A percentile compares a stretch with the other conserved stretches of the same genome.
phyloP scores from a whole-genome alignment of 2,797 vertebrate species.

The Sebastes melanostomus region DNA sequence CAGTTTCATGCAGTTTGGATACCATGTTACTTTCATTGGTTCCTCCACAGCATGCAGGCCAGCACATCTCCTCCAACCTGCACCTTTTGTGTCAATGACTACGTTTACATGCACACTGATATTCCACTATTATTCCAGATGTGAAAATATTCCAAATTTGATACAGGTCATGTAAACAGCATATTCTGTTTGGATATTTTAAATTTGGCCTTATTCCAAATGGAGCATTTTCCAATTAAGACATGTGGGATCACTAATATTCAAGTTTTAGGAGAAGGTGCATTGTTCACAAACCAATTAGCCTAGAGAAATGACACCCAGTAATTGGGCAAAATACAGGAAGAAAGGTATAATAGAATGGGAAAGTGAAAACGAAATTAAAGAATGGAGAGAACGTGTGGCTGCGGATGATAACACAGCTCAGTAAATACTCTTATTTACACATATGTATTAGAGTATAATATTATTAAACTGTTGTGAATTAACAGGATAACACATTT shows the following conservation, averaged over 20 bases:
- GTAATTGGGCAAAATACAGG: neutral
- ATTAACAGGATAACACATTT: neutral
- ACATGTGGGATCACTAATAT: neutral
- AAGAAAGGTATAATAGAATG: neutral
- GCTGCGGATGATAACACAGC: neutral
- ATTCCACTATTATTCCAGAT: neutral
- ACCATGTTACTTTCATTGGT: neutral
- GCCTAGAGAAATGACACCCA: neutral
- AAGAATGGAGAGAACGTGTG: neutral
- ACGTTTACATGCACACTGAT: neutral
- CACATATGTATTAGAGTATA: no score
- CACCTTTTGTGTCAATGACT: neutral
- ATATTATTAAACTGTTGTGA: neutral
- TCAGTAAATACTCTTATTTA: neutral
- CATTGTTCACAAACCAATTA: neutral
- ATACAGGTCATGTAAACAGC: no score
- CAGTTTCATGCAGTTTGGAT: neutral
- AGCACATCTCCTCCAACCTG: fast-evolving
- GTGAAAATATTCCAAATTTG: no score
- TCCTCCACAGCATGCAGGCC: neutral
- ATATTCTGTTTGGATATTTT: no score
- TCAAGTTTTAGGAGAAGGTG: neutral
- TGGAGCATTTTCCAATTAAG: no score
- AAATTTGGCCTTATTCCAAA: no score
- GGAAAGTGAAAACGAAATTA: neutral